These are phyloP conservation scores for Ciconia nigra DNA, from an alignment of 2,797 vertebrate genomes.

Conservation along the genomic window DNA sequence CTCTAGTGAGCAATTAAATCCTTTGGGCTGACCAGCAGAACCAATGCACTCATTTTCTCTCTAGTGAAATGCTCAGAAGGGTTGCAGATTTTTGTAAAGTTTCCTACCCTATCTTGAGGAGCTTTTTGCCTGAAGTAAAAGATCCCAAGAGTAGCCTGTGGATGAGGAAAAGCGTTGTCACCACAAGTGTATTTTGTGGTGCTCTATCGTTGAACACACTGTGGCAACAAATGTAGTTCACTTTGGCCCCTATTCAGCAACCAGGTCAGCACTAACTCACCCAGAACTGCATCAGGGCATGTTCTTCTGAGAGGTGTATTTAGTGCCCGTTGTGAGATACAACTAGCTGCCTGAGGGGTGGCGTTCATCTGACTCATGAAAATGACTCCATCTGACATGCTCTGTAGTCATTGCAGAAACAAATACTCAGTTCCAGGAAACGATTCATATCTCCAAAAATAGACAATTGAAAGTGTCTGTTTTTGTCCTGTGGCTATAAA, in stretches of 20 bases:
- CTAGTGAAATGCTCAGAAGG: neutral
- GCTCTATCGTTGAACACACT: neutral
- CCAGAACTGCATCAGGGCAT: neutral
- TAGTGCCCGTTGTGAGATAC: neutral
- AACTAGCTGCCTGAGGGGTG: neutral
- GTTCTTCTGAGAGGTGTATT: neutral
- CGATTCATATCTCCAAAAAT: neutral
- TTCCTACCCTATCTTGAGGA: neutral
- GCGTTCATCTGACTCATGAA: neutral
- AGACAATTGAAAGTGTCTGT: neutral
- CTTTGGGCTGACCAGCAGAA: neutral
- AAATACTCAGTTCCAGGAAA: neutral
- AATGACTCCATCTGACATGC: neutral
- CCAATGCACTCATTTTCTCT: neutral
- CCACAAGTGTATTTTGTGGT: neutral
- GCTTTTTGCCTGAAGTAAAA: neutral
- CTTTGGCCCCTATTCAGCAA: neutral
- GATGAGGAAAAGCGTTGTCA: neutral
- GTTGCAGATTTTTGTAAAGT: neutral
- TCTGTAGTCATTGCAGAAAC: neutral
- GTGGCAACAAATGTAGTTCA: neutral
- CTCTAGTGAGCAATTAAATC: neutral
- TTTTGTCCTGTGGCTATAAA: neutral
- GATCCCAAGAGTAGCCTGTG: neutral
- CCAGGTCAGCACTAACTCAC: neutral